Base-by-base conservation (phyloP, 2,113 vertebrate species). In the Gymnocephalus cernua region DNA sequence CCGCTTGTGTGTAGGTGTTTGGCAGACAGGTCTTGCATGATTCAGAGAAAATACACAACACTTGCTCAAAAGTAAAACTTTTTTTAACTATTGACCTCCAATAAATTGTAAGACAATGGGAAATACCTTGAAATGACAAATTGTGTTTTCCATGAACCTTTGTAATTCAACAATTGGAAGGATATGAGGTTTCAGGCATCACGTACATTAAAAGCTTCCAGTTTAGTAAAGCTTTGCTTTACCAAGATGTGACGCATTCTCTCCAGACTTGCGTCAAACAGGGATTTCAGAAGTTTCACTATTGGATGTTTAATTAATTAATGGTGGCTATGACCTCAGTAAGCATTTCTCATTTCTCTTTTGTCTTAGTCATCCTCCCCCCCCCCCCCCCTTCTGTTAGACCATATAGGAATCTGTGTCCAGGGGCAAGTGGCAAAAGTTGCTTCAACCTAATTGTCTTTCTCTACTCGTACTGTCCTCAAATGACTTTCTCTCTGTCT, bases 401-500 rank as follows among this genome's bases (percentile, higher is more conserved):
- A 83, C 81, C 85, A 54, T 86, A 88, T 86, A 88, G 84, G 80
- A 82, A 74, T 90, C 74, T 63, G 67, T 77, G 79, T 90, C 81
- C 79, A 87, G 82, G 69, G 85, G 76, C 85, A 86, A 91, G 91
- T 88, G 79, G 87, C 89, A 89, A 89, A 92, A 91, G 90, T 92
- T 92, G 87, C 90, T 91, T 92, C 91, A 90, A 92, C 87, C 87
- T 93, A 92, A 93, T 93, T 93, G 94, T 93, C 92, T 94, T 94
- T 95, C 91, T 92, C 93, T 88, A 63, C 89, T 93, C 93, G 90
- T 92, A 88, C 91, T 95, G 93, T 95, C 94, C 95, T 95, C 89
- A 93, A 88, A 95, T 94, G 93, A 95, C 95, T 95, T 93, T 92
- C 92, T 91, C 89, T 92, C 91, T 86, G 89, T 94, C 93, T 94